Evolutionary conservation across 1,140 invertebrate species (phyloP).

Genomic region (Drosophila navojoa): DNA sequence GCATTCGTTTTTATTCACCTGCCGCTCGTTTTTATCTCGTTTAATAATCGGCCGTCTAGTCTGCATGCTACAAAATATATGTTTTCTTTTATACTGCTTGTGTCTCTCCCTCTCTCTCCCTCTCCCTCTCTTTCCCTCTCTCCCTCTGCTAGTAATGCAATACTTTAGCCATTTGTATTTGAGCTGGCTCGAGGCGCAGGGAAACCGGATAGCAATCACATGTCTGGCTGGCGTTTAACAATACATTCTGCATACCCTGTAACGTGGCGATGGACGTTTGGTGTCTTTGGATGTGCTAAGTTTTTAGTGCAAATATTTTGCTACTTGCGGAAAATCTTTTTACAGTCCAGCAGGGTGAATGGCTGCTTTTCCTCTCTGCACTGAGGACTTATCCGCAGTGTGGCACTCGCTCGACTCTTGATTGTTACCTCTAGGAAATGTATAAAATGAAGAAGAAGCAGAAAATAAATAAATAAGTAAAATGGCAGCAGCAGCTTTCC

Average conservation of each 20-base stretch:
- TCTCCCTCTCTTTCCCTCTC: too few species aligned
- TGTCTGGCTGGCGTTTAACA: not conserved
- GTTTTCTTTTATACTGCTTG: not conserved
- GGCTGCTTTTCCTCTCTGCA: conserved; percentile 25
- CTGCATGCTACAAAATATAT: too few species aligned
- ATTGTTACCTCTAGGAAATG: too few species aligned
- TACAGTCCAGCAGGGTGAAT: not conserved
- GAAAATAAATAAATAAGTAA: too few species aligned
- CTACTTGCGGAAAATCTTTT: not conserved
- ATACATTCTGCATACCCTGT: conserved; percentile 10
- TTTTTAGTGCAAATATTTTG: not conserved
- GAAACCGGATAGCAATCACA: conserved; percentile 24
- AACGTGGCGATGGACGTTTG: not conserved
- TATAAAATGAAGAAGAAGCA: too few species aligned
- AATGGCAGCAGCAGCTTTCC: not conserved
- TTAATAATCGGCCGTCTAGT: conserved; percentile 1
- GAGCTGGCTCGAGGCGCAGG: not conserved
- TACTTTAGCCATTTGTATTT: conserved; percentile 11
- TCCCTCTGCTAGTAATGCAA: not conserved
- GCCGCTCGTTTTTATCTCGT: not conserved
- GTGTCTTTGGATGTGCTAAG: not conserved
- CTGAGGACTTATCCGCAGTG: conserved; percentile 6
- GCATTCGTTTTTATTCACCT: too few species aligned
- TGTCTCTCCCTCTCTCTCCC: too few species aligned
- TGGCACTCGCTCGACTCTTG: conserved; percentile 14